Percentiles rank a stretch among this genome's conserved stretches.
Conservation (phyloP, 2,888 invertebrate genomes). For the Pachymerium ferrugineum region DNA sequence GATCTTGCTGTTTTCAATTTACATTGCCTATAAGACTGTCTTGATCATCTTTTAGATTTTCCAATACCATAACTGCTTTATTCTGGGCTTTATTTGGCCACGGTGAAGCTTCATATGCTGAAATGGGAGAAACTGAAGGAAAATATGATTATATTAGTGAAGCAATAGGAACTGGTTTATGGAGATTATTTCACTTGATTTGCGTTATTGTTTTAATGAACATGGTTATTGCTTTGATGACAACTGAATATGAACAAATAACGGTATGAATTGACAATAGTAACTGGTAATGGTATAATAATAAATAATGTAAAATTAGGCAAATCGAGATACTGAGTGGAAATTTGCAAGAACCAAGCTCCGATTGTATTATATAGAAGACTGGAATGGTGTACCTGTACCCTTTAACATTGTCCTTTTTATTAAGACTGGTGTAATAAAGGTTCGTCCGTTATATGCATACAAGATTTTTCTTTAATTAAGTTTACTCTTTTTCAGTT, state of each 20-base stretch:
- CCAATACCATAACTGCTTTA: constrained; percentile 58
- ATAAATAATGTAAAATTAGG: too few species aligned
- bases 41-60: constrained; percentile 53
- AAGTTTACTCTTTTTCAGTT: too few species aligned
- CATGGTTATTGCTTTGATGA: constrained; percentile 70
- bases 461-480: too few species aligned
- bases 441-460: too few species aligned
- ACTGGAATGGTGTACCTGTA: constrained; percentile 55
- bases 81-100: constrained; percentile 66
- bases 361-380: constrained; percentile 57
- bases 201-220: constrained; percentile 67
- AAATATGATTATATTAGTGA: constrained; percentile 58
- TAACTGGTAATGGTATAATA: too few species aligned
- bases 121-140: constrained; percentile 39
- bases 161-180: constrained; percentile 61
- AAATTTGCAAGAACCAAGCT: constrained; percentile 68
- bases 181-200: constrained; percentile 60
- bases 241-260: constrained; percentile 67
- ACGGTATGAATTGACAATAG: constrained; percentile 3
- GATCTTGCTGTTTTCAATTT: too few species aligned
- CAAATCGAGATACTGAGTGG: constrained; percentile 64
- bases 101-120: constrained; percentile 53
- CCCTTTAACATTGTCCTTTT: constrained; percentile 62
- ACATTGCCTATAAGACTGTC: too few species aligned
- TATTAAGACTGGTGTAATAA: too few species aligned